phyloP scores from a whole-genome alignment of 2,797 vertebrate species.

The Melanogrammus aeglefinus region DNA sequence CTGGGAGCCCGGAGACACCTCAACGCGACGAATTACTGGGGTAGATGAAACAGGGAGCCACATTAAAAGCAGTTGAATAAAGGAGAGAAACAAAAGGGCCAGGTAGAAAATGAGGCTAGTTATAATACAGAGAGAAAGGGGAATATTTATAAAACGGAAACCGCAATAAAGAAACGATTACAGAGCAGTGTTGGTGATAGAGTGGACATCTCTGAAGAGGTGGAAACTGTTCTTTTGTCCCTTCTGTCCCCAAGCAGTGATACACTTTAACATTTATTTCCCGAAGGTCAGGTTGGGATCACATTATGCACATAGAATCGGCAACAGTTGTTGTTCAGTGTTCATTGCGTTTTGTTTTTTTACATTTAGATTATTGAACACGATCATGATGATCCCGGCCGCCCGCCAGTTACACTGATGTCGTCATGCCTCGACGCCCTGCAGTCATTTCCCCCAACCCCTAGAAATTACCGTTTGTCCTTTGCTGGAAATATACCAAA shows the following conservation, averaged over 20 bases:
- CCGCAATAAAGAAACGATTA: not conserved
- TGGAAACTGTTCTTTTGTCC: conserved; percentile 37
- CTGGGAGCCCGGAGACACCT: conserved; percentile 44
- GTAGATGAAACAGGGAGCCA: conserved; percentile 41
- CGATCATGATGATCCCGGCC: conserved; percentile 44
- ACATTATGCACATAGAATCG: conserved; percentile 51
- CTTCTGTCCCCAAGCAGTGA: conserved; percentile 49
- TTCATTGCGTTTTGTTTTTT: not conserved
- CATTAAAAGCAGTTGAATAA: conserved; percentile 34
- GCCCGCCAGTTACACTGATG: conserved; percentile 55
- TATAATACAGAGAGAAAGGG: conserved; percentile 11
- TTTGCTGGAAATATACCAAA: conserved; percentile 54
- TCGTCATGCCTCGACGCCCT: conserved; percentile 48
- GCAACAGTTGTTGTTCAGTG: conserved; percentile 28
- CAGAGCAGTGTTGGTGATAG: not conserved
- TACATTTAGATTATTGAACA: not conserved
- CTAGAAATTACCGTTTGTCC: conserved; percentile 57
- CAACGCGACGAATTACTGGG: conserved; percentile 58
- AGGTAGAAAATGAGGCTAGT: conserved; percentile 33
- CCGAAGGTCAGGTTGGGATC: not conserved
- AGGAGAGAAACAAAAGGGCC: conserved; percentile 24
- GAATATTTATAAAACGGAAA: not conserved
- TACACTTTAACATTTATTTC: conserved; percentile 33
- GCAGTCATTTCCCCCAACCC: conserved; percentile 47
- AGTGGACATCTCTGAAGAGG: conserved; percentile 20